phyloP scores from a whole-genome alignment of 2,797 vertebrate species.

The Poecile montanus region DNA sequence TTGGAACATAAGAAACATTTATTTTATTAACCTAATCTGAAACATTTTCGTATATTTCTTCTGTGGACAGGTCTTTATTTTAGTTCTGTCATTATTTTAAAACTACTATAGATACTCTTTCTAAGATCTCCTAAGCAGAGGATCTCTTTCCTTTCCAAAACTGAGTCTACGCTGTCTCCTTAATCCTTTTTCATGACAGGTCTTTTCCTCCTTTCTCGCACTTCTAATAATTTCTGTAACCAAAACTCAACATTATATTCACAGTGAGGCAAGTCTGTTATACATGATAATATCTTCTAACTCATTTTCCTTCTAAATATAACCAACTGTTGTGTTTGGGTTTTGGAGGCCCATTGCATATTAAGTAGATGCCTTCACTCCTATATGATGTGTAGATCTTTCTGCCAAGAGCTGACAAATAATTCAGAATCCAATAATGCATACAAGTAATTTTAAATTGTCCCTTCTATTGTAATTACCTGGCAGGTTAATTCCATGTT shows the following conservation, averaged over 20 bases:
- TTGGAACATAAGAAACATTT: neutral
- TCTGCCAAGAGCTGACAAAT: neutral
- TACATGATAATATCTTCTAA: neutral
- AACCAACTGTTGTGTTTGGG: neutral
- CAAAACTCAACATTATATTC: neutral
- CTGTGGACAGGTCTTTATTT: neutral
- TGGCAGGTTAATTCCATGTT: slow-evolving; percentile 29
- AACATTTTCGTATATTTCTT: neutral
- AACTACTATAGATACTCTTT: neutral
- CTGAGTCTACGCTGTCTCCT: neutral
- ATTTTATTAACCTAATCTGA: neutral
- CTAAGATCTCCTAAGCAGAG: neutral
- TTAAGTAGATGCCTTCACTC: neutral
- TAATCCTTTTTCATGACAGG: neutral
- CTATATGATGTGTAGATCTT: neutral
- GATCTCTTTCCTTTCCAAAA: neutral
- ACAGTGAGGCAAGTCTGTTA: neutral
- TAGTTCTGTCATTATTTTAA: neutral
- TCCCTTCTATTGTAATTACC: slow-evolving; percentile 21
- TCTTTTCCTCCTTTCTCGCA: neutral
- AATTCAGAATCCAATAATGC: slow-evolving; percentile 40
- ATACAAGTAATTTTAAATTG: slow-evolving; percentile 35
- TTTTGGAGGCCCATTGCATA: neutral
- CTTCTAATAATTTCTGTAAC: neutral
- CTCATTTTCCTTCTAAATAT: neutral